Base-by-base conservation (phyloP, 1,140 invertebrate species). In the Drosophila funebris region DNA sequence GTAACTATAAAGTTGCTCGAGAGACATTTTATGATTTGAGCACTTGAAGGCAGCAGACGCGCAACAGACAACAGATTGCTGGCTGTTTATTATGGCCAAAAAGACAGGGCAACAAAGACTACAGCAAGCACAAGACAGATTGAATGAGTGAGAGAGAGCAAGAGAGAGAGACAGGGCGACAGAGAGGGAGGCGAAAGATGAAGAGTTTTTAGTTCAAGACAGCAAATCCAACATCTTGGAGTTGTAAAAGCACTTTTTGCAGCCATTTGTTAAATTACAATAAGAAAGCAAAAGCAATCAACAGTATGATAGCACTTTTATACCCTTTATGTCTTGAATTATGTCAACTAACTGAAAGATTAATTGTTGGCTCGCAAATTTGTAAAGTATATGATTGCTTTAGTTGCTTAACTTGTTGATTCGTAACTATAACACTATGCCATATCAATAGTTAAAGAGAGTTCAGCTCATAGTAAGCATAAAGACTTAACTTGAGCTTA, bases 21-120 rank as follows among this genome's bases (percentile, higher is more conserved):
- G 82, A 87, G 76, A 88, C 82, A 88, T 87, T 87, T 87, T 88
- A 87, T 87, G 83, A 87, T 88, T 87, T 87, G 82, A 85, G 78
- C 82, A 87, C 82, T 87, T 78, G 83, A 88, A 88, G 78, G 64
- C 78, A 83, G 68, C 82, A 87, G 83, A 87, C 83, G 84, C 74
- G 75, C 78, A 78, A 70, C 83, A 87, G 78, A 87, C 81, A 87
- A 88, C 83, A 88, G 84, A 87, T 87, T 85, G 82, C 83, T 68
- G 78, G 61, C 82, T 85, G 83, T 85, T 87, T 85, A 73, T 73
- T 87, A 85, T 78, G 82, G 74, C 77, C 78, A 39, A 76, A 63
- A 72, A 78, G 63, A 56, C 67, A 33, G 13, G 46, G 46, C 27
- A 61, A 29, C 44, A 27, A 48, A 52, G 29, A 52, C 8, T 7